Evolutionary conservation across 2,888 invertebrate genomes (phyloP), one percentile per base, ranked within the genome.

Genomic region (Antheraea yamamai): DNA sequence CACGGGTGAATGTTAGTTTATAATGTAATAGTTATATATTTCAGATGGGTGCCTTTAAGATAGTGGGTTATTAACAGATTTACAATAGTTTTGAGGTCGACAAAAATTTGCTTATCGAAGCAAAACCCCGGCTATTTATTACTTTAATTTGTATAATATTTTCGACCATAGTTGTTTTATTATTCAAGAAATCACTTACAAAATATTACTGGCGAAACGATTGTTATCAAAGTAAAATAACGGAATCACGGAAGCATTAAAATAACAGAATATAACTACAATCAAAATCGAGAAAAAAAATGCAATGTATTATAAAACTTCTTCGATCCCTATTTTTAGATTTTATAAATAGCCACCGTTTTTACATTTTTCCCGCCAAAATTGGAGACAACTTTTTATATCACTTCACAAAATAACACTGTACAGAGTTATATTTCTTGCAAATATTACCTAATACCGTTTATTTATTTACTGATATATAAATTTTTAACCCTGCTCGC

Each of bases 141-240:
- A n/a, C 39, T 30, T 66, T 66, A 30, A 26, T 30, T 66, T 26
- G 14, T 66, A 16, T 66, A 66, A 26, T 4, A 30, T 4, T 66
- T 66, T 30, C 4, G 30, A 26, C 8, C 18, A 70, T 18, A 10
- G n/a, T 10, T 39, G 4, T 39, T 70, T 70, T 70, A n/a, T 39
- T n/a, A 39, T 39, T 70, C 70, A 70, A 70, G 70, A 70, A 70
- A 70, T 70, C 70, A 70, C 39, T 70, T 70, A 39, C 10, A 39
- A 70, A 70, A 70, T 70, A 70, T 39, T 20, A 7, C 35, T n/a
- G 35, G 10, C 4, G 30, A 66, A 66, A 30, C 1, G 1, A 30
- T 18, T 30, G 26, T 16, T 3, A 10, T 39, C 0, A 70, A 39
- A 39, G 39, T 20, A 35, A 68, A 68, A 35, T 39, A 70, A 20